Evolutionary conservation across 2,797 vertebrate genomes (phyloP).

Genomic region (Ciconia nigra): DNA sequence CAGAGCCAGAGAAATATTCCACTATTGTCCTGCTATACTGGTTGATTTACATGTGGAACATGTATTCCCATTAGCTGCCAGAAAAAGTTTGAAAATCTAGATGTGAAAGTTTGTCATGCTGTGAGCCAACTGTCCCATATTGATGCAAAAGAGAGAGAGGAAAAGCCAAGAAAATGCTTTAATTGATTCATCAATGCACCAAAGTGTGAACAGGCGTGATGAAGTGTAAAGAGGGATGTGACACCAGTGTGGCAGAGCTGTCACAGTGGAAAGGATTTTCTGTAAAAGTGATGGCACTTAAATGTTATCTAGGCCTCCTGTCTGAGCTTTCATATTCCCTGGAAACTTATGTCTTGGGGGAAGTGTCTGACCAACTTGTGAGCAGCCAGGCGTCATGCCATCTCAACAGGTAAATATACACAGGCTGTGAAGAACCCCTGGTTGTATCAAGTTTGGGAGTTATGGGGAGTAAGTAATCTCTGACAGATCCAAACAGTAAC

Average conservation of each 20-base stretch:
- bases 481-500: neutral
- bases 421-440: neutral
- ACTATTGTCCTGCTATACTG: neutral
- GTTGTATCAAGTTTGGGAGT: neutral
- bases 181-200: constrained; percentile 65
- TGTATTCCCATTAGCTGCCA: neutral
- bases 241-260: constrained; percentile 59
- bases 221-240: constrained; percentile 65
- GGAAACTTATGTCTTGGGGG: constrained; percentile 7
- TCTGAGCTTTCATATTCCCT: constrained; percentile 56
- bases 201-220: constrained; percentile 67
- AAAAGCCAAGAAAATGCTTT: constrained; percentile 45
- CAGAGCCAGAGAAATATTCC: neutral
- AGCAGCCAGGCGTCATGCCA: neutral
- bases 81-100: constrained; percentile 30
- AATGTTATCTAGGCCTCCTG: constrained; percentile 20
- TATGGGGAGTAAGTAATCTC: neutral
- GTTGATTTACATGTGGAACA: neutral
- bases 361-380: constrained; percentile 5
- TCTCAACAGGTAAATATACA: neutral
- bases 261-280: constrained; percentile 53
- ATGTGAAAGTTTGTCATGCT: constrained; percentile 15
- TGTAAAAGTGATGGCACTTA: constrained; percentile 56
- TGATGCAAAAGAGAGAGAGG: constrained; percentile 52
- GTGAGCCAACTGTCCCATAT: constrained; percentile 24